Evolutionary conservation across 2,888 invertebrate genomes (phyloP).

Genomic region (Eumacrocentrus americanus): DNA sequence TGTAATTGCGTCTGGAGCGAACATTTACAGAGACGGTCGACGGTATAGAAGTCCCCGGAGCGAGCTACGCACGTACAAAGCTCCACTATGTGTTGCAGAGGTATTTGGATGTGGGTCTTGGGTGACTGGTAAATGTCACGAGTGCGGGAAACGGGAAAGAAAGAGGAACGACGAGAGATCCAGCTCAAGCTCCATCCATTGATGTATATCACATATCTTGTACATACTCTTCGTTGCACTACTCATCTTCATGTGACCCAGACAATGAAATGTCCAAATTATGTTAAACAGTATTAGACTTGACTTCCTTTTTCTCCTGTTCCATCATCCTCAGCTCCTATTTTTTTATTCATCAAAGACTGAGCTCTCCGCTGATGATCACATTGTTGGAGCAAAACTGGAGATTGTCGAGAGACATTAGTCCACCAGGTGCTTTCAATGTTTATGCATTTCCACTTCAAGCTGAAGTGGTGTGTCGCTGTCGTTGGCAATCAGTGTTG

Average conservation of each 20-base stretch:
- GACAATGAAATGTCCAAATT: too few species aligned
- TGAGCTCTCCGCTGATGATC: not conserved
- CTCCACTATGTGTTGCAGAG: conserved; percentile 1
- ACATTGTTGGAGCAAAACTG: not conserved
- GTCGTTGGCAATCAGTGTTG: conserved; percentile 14
- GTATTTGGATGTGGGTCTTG: conserved; percentile 17
- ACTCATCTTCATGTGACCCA: too few species aligned
- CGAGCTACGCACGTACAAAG: not conserved
- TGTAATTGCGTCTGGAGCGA: conserved; percentile 43
- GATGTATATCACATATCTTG: too few species aligned
- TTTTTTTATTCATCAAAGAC: not conserved
- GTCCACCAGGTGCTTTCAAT: not conserved
- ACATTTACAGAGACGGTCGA: conserved; percentile 22
- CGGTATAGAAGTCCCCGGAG: not conserved
- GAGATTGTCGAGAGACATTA: not conserved
- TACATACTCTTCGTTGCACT: too few species aligned
- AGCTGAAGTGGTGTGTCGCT: not conserved
- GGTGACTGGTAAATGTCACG: not conserved
- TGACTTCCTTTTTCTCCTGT: too few species aligned
- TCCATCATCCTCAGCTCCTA: too few species aligned
- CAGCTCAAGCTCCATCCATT: too few species aligned
- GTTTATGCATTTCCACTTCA: not conserved
- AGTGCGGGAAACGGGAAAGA: not conserved
- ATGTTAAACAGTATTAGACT: too few species aligned
- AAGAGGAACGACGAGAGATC: not conserved